phyloP scores from a whole-genome alignment of 2,797 vertebrate species.

The Telmatherina bonti region DNA sequence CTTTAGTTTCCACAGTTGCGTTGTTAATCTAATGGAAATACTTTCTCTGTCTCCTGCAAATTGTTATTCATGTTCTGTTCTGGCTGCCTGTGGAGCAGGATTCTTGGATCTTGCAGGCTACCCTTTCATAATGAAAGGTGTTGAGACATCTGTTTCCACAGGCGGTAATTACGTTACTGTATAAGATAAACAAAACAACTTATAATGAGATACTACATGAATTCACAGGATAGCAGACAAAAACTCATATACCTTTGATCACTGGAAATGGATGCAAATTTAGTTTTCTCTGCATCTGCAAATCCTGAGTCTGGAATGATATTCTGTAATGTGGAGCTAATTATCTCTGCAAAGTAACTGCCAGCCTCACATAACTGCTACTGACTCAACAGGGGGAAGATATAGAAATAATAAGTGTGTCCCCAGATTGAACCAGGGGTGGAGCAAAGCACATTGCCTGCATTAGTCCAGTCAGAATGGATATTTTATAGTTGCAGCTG shows the following conservation, averaged over 20 bases:
- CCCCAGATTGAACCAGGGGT: background rate
- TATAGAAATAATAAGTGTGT: background rate
- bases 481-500: too few species aligned
- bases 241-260: conserved; percentile 68
- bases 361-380: conserved; percentile 18
- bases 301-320: conserved; percentile 35
- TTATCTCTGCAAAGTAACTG: conserved; percentile 56
- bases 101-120: conserved; percentile 61
- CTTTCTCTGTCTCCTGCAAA: conserved; percentile 19
- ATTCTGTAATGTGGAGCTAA: conserved; percentile 44
- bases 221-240: conserved; percentile 42
- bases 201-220: conserved; percentile 69
- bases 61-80: conserved; percentile 53
- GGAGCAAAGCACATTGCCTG: background rate
- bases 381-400: conserved; percentile 12
- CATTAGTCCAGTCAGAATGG: background rate
- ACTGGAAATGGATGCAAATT: conserved; percentile 58
- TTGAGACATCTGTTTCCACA: conserved; percentile 78
- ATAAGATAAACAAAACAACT: conserved; percentile 74
- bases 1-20: conserved; percentile 45
- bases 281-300: conserved; percentile 45
- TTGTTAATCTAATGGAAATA: conserved; percentile 51
- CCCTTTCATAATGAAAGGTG: conserved; percentile 74
- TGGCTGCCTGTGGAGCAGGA: conserved; percentile 57
- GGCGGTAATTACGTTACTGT: conserved; percentile 79